phyloP scores from a whole-genome alignment of 2,113 vertebrate species.

The Pituophis catenifer region DNA sequence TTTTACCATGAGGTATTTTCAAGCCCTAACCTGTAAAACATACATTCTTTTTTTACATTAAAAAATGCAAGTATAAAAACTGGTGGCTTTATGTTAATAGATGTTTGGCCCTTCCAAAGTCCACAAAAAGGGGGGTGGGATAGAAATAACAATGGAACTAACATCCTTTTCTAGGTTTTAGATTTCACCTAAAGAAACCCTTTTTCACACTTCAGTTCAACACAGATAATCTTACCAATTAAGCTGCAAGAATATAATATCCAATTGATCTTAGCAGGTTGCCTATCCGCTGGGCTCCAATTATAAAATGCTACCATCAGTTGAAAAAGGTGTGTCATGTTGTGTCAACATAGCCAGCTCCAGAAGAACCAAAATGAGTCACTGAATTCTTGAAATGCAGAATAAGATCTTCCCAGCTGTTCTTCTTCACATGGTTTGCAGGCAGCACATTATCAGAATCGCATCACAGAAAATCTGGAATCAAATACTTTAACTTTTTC shows the following conservation, averaged over 20 bases:
- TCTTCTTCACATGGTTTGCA: conserved; percentile 31
- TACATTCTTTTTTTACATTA: not conserved
- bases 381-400: not conserved
- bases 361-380: not conserved
- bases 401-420: conserved; percentile 46
- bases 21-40: conserved; percentile 62
- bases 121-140: not conserved
- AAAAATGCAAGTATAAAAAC: not conserved
- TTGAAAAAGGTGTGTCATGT: not conserved
- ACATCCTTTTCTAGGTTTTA: conserved; percentile 38
- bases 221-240: not conserved
- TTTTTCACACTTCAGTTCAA: not conserved
- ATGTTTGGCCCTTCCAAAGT: not conserved
- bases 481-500: conserved; percentile 41
- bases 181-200: conserved; percentile 27
- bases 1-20: conserved; percentile 47
- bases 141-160: conserved; percentile 30
- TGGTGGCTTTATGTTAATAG: not conserved
- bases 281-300: not conserved
- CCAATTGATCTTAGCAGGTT: not conserved
- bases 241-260: not conserved
- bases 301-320: not conserved
- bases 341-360: not conserved
- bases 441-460: conserved; percentile 34
- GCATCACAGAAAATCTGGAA: conserved; percentile 14